phyloP scores from a whole-genome alignment of 2,888 invertebrate genomes.

The Uropetala carovei region DNA sequence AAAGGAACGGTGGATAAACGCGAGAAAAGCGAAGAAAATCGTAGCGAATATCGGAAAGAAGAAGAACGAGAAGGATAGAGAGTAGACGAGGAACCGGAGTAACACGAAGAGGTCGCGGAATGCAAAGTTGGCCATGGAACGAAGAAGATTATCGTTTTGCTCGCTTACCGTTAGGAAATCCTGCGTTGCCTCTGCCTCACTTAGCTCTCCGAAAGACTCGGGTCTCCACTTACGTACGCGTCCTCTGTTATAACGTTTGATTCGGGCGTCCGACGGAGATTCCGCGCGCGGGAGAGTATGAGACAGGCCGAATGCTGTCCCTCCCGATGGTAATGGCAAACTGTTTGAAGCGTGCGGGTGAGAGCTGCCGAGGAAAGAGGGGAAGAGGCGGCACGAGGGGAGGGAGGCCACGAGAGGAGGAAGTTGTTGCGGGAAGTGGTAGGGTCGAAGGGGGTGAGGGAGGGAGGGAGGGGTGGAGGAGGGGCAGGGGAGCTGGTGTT shows the following conservation, averaged over 20 bases:
- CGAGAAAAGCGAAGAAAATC: too few species aligned
- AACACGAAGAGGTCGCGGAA: too few species aligned
- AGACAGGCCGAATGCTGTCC: neutral
- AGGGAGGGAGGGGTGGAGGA: neutral
- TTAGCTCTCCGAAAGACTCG: too few species aligned
- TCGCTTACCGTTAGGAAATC: neutral
- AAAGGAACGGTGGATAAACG: too few species aligned
- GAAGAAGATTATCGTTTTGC: neutral
- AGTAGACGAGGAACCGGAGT: too few species aligned
- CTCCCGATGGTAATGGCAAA: conserved; percentile 6
- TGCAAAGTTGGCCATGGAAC: too few species aligned
- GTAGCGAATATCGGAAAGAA: too few species aligned
- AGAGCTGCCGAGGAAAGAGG: neutral
- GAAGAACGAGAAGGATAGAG: too few species aligned
- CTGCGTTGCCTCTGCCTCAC: neutral
- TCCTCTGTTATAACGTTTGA: too few species aligned
- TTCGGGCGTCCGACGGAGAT: too few species aligned
- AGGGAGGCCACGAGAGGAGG: neutral
- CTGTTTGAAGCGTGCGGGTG: conserved; percentile 13
- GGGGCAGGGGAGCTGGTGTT: neutral
- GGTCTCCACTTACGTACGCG: too few species aligned
- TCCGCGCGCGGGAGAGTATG: too few species aligned
- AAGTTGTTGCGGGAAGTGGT: neutral
- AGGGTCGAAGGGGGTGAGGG: neutral
- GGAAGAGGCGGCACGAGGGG: neutral